These are phyloP conservation scores for Meda fulgida DNA, from an alignment of 2,797 vertebrate genomes.

Conservation along the genomic window DNA sequence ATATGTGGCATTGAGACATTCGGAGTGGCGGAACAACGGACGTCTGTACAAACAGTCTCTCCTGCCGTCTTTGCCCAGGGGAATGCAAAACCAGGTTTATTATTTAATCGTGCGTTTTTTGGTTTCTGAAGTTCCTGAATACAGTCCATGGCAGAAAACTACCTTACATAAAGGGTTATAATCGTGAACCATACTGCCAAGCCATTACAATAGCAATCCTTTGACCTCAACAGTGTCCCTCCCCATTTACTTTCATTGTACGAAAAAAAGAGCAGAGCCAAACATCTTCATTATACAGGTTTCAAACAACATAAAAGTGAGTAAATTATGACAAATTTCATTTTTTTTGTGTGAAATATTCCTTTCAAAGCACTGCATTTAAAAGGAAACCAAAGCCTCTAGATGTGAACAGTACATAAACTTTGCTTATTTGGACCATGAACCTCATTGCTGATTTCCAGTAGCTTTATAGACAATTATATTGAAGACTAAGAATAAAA, in stretches of 20 bases:
- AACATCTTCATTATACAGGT: neutral
- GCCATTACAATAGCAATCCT: neutral
- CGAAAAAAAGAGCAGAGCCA: neutral
- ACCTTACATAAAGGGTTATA: too few relatives aligned
- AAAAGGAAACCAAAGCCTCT: neutral
- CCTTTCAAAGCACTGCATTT: neutral
- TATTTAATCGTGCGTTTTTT: neutral
- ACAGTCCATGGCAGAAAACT: neutral
- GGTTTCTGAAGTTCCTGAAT: neutral
- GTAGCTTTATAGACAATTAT: slow-evolving; percentile 12
- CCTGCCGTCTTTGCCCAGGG: neutral
- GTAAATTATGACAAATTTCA: too few relatives aligned
- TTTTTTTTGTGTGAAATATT: neutral
- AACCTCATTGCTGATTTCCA: slow-evolving; percentile 3
- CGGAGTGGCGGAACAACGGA: neutral
- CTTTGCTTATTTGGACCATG: neutral
- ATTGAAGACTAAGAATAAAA: neutral
- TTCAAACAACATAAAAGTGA: neutral
- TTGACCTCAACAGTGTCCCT: neutral
- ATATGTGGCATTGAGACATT: neutral
- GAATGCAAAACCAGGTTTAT: neutral
- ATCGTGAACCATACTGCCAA: neutral
- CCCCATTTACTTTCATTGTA: neutral
- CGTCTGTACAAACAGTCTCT: neutral
- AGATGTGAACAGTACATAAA: neutral